These are phyloP conservation scores for Acanthopagrus latus DNA, from an alignment of 2,797 vertebrate genomes.

Conservation along the genomic window DNA sequence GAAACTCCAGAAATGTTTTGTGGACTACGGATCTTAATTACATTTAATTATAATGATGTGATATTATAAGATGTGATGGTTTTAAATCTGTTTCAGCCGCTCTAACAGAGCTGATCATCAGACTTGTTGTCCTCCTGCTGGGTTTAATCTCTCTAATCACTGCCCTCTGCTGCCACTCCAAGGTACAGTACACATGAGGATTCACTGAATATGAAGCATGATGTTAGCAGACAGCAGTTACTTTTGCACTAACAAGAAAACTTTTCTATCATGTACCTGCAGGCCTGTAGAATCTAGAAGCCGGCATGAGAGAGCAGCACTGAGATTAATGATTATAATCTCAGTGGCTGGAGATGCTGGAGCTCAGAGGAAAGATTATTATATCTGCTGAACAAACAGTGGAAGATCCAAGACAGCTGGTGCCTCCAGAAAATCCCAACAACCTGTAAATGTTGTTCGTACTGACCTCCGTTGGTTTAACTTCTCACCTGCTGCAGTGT, in stretches of 20 bases:
- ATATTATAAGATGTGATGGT: not conserved
- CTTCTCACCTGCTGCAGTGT: no score
- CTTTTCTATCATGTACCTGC: not conserved
- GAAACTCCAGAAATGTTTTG: no score
- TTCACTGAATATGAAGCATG: not conserved
- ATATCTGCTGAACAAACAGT: no score
- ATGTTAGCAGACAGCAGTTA: not conserved
- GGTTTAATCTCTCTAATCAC: not conserved
- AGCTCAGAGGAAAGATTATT: not conserved
- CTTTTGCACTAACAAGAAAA: not conserved
- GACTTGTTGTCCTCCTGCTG: not conserved
- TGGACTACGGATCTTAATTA: no score
- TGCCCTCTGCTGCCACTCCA: not conserved
- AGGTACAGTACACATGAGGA: not conserved
- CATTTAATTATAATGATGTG: not conserved
- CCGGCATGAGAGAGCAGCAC: no score
- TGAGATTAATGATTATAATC: not conserved
- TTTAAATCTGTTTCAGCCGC: constrained; percentile 3
- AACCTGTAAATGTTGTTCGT: not conserved
- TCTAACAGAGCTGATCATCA: constrained; percentile 8
- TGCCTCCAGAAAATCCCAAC: not conserved
- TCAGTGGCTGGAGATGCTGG: not conserved
- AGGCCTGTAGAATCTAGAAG: not conserved
- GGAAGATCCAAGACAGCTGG: no score
- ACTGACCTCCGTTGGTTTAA: not conserved